Base-by-base conservation (phyloP, 2,113 vertebrate genomes). In the Gasterosteus aculeatus region DNA sequence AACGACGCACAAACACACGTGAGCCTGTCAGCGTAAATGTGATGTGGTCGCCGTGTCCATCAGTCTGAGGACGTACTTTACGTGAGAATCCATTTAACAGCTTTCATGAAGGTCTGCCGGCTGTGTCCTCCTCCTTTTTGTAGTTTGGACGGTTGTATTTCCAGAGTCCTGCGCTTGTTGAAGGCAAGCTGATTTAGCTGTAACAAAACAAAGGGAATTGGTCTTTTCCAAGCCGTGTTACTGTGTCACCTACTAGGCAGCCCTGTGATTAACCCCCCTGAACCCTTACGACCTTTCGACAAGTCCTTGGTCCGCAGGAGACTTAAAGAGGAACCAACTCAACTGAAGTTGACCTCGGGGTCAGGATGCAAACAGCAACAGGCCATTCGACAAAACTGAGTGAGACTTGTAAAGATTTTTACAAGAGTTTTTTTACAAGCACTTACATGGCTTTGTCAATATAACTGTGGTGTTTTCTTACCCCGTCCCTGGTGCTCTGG, bases 361-460 rank as follows among this genome's bases (percentile, higher is more conserved):
- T 85, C 71, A 80, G 75, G 46, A 69, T 80, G 56, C 56, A 78
- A 38, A 33, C 56, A 61, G 42, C 35, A 7, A 41, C 35, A 18
- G 47, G 42, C 39, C 31, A 39, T 66, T 61, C 54, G 42, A 41
- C 16, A 61, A 38, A 61, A 49, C 53, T 31, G 11, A 49, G 39
- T 22, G 53, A 78, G 51, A 75, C 82, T 79, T 81, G 70, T 88
- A 85, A 91, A 91, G 51, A 10, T 42, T 77, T 89, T 91, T 87
- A 87, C 86, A 73, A 85, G 85, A 63, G 31, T 22, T 74, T 71
- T 92, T 94, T 91, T 33, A 92, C 88, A 92, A 81, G 89, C 77
- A 72, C 71, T 78, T 87, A 82, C 84, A 91, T 66, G 79, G 71
- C 77, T 67, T 66, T 67, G 77, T 83, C 77, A 72, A 42, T 76